Evolutionary conservation across 2,888 invertebrate species (phyloP), one percentile per base, ranked within the genome.

Genomic region (Graphium colonna): DNA sequence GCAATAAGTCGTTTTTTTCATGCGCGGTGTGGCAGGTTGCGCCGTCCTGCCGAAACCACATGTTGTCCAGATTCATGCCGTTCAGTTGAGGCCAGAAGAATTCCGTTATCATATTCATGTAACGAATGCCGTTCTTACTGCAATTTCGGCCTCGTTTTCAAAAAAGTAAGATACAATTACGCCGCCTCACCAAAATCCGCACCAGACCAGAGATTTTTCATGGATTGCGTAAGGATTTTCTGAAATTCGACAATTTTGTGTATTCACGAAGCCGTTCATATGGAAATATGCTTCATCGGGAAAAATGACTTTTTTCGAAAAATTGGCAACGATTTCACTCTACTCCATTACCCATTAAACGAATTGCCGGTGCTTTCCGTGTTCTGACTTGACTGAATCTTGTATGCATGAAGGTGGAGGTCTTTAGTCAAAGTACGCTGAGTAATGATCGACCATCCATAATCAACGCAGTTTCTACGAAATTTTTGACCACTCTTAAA

Each of bases 1-100:
- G 51, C 26, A 56, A 56, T 16, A 58, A 56, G 10, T 55, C 48
- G 8, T 18, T 55, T 52, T 10, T 10, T 21, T 21, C 21, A 21
- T 2, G n/a, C n/a, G n/a, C n/a, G n/a, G n/a, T n/a, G n/a, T n/a
- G n/a, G n/a, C n/a, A n/a, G n/a, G n/a, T n/a, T n/a, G n/a, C n/a
- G n/a, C n/a, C n/a, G n/a, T n/a, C n/a, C n/a, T n/a, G n/a, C n/a
- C n/a, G n/a, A n/a, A n/a, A n/a, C n/a, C n/a, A n/a, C n/a, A n/a
- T n/a, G n/a, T n/a, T n/a, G n/a, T n/a, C n/a, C n/a, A n/a, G n/a
- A n/a, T n/a, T n/a, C n/a, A n/a, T n/a, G n/a, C n/a, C n/a, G n/a
- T n/a, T n/a, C n/a, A n/a, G n/a, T n/a, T n/a, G n/a, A n/a, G n/a
- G n/a, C n/a, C n/a, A n/a, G n/a, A n/a, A n/a, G n/a, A n/a, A n/a